Evolutionary conservation across 2,113 vertebrate genomes (phyloP).

Genomic region (Morone saxatilis): DNA sequence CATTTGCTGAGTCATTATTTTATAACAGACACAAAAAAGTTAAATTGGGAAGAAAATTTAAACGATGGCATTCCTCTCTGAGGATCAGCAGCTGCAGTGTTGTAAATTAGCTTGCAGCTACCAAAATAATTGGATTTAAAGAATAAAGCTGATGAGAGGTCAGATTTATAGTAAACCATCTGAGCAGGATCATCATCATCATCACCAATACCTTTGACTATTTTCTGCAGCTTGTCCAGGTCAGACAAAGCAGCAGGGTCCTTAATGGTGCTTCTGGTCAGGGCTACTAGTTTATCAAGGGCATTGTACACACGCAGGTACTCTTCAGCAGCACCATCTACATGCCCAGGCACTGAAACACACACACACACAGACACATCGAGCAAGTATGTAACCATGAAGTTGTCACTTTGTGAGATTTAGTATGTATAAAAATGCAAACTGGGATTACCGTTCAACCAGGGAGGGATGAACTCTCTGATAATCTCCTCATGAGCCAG

Average conservation of each 20-base stretch:
- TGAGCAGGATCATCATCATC: background rate
- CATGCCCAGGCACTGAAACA: constrained; percentile 27
- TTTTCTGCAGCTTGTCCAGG: constrained; percentile 47
- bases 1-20: background rate
- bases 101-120: background rate
- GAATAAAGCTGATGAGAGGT: background rate
- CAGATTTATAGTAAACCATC: background rate
- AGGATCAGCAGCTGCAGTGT: background rate
- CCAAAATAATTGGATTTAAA: background rate
- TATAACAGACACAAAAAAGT: background rate
- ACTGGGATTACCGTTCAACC: constrained; percentile 63
- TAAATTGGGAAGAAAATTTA: background rate
- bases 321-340: background rate
- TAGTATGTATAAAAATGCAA: background rate
- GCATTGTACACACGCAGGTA: constrained; percentile 40
- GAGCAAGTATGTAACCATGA: background rate
- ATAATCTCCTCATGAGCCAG: constrained; percentile 44
- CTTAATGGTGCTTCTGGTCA: constrained; percentile 27
- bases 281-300: constrained; percentile 23
- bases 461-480: constrained; percentile 33
- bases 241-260: constrained; percentile 18
- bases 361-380: constrained; percentile 11
- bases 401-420: no score
- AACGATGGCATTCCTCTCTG: background rate
- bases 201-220: constrained; percentile 34